Evolutionary conservation across 2,797 vertebrate genomes (phyloP), one percentile per base, ranked within the genome.

Genomic region (Acipenser ruthenus): DNA sequence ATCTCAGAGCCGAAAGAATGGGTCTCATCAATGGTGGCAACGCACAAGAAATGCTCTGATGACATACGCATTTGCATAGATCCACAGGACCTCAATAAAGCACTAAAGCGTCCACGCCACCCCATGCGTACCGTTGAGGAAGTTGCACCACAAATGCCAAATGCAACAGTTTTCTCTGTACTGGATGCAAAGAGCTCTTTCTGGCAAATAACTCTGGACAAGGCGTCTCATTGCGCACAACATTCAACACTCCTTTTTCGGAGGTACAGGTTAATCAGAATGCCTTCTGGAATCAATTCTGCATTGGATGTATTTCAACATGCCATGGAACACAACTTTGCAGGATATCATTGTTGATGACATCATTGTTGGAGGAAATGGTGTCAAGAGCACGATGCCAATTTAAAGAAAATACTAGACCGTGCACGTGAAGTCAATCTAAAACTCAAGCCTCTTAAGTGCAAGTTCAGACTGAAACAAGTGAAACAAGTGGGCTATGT

Each of bases 51-150:
- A 18, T 18, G 18, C 18, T 63, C 51, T 56, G 59, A 9, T 6
- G 52, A 67, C 11, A 49, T 70, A 6, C 66, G 53, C 48, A 68
- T 68, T n/a, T 72, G 50, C 37, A 69, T 62, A 62, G 65, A 70
- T 37, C 65, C 58, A 8, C 67, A 58, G n/a, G 63, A 67, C 51
- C 10, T 75, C 15, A 74, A 69, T 59, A 72, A 73, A 53, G 65
- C 69, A 8, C 65, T 68, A 6, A 65, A 64, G 10, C 49, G 56
- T 10, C 13, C 62, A 1, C 56, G 71, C 48, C 59, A 70, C 55
- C 65, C 64, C 0, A 68, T 70, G 61, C 18, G 5, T 11, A 72
- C 64, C 3, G 56, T 50, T 53, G 67, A 64, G 50, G 56, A 71
- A n/a, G 23, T 50, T 6, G 23, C 37, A 10, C 70, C 65, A 3